A percentile compares a stretch with the other conserved stretches of the same genome.
phyloP scores from a whole-genome alignment of 2,113 vertebrate species.

The Dipodomys stephensi region DNA sequence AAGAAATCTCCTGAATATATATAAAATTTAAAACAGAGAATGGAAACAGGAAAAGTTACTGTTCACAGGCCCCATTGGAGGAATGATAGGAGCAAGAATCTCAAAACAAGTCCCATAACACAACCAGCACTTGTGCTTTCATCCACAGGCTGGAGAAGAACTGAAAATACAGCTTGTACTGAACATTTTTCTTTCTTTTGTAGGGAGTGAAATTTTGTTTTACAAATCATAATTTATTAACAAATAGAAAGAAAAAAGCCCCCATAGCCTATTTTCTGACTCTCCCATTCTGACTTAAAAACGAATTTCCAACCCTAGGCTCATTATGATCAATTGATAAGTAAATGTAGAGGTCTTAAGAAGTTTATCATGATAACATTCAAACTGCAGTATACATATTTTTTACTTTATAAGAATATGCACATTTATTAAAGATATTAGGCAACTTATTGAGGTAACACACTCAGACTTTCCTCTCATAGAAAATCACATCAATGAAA shows the following conservation, averaged over 20 bases:
- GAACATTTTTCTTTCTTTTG: neutral
- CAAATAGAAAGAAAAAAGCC: neutral
- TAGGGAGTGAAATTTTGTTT: neutral
- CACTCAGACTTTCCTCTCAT: neutral
- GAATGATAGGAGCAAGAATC: neutral
- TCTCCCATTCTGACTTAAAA: neutral
- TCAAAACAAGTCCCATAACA: neutral
- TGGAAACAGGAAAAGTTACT: neutral
- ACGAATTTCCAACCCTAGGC: neutral
- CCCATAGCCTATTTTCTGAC: neutral
- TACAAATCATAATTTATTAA: slow-evolving; percentile 2
- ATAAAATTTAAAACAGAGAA: neutral
- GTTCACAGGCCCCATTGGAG: neutral
- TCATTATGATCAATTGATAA: slow-evolving; percentile 8
- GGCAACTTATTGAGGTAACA: neutral
- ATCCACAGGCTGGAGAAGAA: neutral
- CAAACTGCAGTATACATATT: neutral
- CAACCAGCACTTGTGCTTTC: neutral
- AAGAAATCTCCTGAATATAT: slow-evolving; percentile 11
- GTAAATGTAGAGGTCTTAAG: neutral
- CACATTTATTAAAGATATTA: neutral
- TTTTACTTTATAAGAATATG: neutral
- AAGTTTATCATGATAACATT: neutral
- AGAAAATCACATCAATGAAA: neutral
- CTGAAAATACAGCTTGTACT: neutral